Evolutionary conservation across 2,113 vertebrate genomes (phyloP), one percentile per base, ranked within the genome.

Genomic region (Epinephelus cyanopodus): DNA sequence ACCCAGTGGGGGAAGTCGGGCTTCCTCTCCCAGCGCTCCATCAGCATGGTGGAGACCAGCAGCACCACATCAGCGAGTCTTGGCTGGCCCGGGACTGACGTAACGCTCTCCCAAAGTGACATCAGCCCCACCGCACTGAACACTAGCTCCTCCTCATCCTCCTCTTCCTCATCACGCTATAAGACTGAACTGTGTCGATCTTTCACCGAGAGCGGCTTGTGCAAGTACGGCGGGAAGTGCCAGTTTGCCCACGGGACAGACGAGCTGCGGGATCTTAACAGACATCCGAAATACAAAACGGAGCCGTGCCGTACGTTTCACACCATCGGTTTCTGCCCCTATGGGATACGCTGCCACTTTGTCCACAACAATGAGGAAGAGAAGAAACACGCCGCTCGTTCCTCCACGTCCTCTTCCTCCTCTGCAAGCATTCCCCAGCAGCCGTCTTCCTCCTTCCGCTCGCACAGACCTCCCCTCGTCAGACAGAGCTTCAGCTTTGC

Each of bases 211-310:
- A 95, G 90, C 1, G 95, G 95, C 21, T 15, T 91, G 74, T 96
- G 96, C 90, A 96, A 96, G 82, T 96, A 96, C 2, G 95, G 95
- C 0, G 89, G 92, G 18, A 96, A 96, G 48, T 97, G 97, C 77
- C 96, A 97, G 84, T 98, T 97, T 78, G 97, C 97, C 39, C 97
- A 98, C 0, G 97, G 97, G 5, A 9, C 56, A 0, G 90, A 94
- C 0, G 97, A 98, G 89, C 91, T 97, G 76, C 97, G 97, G 4
- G 95, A 96, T 21, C 94, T 97, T 12, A 97, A 82, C 89, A 93
- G 97, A 19, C 97, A 98, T 75, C 97, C 97, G 2, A 98, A 98
- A 58, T 98, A 98, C 92, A 98, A 98, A 90, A 98, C 97, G 0
- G 97, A 97, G 89, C 95, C 95, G 5, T 98, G 97, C 67, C 97